Conservation (phyloP, 2,888 invertebrate species). For the Caenorhabditis plicata region DNA sequence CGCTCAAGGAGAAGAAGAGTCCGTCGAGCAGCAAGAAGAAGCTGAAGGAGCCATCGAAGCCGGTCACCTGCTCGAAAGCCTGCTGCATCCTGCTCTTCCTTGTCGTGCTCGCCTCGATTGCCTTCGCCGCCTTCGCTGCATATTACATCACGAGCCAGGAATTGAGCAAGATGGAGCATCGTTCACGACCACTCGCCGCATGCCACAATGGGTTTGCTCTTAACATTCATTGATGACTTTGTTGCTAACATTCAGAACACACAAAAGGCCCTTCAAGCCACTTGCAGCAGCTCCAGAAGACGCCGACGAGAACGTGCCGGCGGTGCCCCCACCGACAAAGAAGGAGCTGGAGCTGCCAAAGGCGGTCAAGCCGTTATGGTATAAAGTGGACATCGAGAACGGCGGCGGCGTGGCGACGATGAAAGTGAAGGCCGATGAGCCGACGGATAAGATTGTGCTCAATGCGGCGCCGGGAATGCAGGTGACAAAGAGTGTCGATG, state of each 20-base stretch:
- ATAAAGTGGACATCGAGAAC: constrained; percentile 13
- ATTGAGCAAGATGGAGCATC: constrained; percentile 19
- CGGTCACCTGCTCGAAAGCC: constrained; percentile 33
- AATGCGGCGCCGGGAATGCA: constrained; percentile 34
- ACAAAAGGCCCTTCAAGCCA: constrained; percentile 17
- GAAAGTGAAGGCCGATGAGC: constrained; percentile 24
- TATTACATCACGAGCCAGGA: constrained; percentile 39
- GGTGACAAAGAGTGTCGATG: constrained; percentile 24
- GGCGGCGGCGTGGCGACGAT: constrained; percentile 29
- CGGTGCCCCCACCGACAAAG: constrained; percentile 40
- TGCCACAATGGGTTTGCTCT: neutral
- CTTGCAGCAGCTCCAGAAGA: constrained; percentile 29
- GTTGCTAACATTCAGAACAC: constrained; percentile 8
- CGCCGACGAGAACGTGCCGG: constrained; percentile 25
- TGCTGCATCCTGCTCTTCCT: constrained; percentile 30
- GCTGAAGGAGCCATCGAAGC: constrained; percentile 15
- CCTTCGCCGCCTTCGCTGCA: constrained; percentile 30
- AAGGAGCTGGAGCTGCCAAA: constrained; percentile 49
- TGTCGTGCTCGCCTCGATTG: constrained; percentile 35
- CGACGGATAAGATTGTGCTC: constrained; percentile 37
- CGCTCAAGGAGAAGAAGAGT: constrained; percentile 1
- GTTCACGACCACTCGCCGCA: neutral
- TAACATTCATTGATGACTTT: neutral
- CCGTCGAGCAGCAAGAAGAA: constrained; percentile 10
- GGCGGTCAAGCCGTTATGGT: constrained; percentile 49